Base-by-base conservation (phyloP, 2,113 vertebrate species). In the Embiotoca jacksoni region DNA sequence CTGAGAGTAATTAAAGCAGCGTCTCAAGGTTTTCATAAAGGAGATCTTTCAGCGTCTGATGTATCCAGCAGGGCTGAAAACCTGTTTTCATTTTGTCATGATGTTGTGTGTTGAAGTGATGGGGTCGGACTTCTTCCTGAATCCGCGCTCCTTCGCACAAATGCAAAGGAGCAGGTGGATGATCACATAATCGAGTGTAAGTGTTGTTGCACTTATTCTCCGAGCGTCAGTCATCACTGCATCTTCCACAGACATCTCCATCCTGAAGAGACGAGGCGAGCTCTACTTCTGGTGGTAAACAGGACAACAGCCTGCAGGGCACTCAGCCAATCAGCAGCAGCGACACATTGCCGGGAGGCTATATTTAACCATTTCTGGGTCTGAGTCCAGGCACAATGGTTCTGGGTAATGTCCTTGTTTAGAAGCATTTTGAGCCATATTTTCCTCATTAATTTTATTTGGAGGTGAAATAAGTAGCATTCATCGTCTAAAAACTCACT, bases 331-430 rank as follows among this genome's bases (percentile, higher is more conserved):
- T 78, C 57, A 61, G 70, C 14, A 68, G 16, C 37, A 6, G 32
- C 46, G 56, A 74, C 69, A 56, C 72, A 57, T 14, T 23, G 59
- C 39, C 49, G 23, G 41, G 37, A 5, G 57, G 46, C 74, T 86
- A 89, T 54, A 76, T 81, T 78, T 79, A 81, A 79, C 69, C 2
- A 2, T 13, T 64, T 74, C 63, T 77, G 72, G 54, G 53, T 62
- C 78, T 69, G 46, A 23, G 37, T 60, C 52, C 50, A 62, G 59
- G 7, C 53, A 3, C 6, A 33, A 58, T 33, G 49, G 13, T 7
- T 41, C 39, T 41, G 39, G 39, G 39, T 8, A 10, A 57, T 14
- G 68, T 69, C 56, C 54, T 4, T 50, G 62, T 32, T 60, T 15
- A 47, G 44, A 32, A 47, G 3, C 60, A 16, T 36, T 14, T 23